Evolutionary conservation across 2,888 invertebrate genomes (phyloP), one percentile per base, ranked within the genome.

Genomic region (Syrphus vitripennis): DNA sequence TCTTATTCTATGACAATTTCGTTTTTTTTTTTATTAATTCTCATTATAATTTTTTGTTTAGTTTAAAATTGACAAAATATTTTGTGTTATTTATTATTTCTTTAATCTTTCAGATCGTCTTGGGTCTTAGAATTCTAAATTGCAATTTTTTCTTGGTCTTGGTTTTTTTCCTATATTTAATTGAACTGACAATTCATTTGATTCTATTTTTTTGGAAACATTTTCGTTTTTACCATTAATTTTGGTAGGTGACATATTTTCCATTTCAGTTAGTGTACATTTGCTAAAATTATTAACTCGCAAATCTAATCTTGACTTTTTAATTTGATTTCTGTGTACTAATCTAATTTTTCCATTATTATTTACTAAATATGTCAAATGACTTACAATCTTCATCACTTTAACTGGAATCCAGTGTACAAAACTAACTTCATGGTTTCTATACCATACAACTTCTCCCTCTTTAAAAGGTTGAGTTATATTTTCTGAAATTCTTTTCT

Each of bases 371-470:
- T 59, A 48, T 10, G 59, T 72, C 12, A 24, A 72, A 3, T 1
- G 4, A 40, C 45, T 72, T 7, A 57, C 16, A 5, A 71, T 26
- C 19, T 71, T 71, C 57, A 57, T 70, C 9, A 72, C 14, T 50
- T 72, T 59, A 5, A 55, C 55, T 40, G 40, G 53, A 10, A 53
- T 53, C 37, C 40, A 69, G 24, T 69, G 31, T 34, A 72, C 34
- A 74, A 75, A 63, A 77, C 69, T 59, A 12, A 40, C 24, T 69
- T 77, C 70, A 53, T 77, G 69, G 37, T 70, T 77, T 31, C 69
- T 42, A 31, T 70, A 61, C 77, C 40, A 70, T 3, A 78, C 53
- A 21, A 78, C 26, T 71, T 53, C 53, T 16, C 69, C 50, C 31
- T 55, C 75, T 65, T 65, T 53, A 61, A 53, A 50, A 40, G 34